Conservation (phyloP, 1,140 invertebrate species). For the Drosophila parabipectinata region DNA sequence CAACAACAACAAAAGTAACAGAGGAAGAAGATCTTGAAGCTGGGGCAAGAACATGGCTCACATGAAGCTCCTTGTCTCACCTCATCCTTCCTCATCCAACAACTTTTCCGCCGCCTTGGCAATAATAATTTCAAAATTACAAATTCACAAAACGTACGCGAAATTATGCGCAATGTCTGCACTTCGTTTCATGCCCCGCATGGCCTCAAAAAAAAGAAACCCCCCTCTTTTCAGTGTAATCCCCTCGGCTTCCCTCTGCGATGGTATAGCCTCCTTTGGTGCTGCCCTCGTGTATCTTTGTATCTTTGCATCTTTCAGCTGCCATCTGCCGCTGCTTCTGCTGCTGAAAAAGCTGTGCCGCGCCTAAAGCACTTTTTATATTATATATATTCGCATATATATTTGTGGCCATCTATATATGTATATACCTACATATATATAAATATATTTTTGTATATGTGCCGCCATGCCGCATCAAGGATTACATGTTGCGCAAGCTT, state of each 20-base stretch:
- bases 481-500: slow-evolving; percentile 56
- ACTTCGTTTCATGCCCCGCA: slow-evolving; percentile 41
- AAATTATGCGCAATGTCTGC: slow-evolving; percentile 79
- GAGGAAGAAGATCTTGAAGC: slow-evolving; percentile 1
- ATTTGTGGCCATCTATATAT: slow-evolving; percentile 14
- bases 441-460: slow-evolving; percentile 38
- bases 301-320: slow-evolving; percentile 66
- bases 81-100: slow-evolving; percentile 16
- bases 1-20: slow-evolving; percentile 24
- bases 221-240: slow-evolving; percentile 10
- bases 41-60: slow-evolving; percentile 42
- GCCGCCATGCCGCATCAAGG: slow-evolving; percentile 58
- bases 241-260: too few relatives aligned
- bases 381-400: slow-evolving; percentile 40
- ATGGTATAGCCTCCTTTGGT: slow-evolving; percentile 1
- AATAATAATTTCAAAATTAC: slow-evolving; percentile 81
- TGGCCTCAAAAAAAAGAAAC: slow-evolving; percentile 12
- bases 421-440: slow-evolving; percentile 29
- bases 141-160: slow-evolving; percentile 82
- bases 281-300: slow-evolving; percentile 19
- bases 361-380: slow-evolving; percentile 69
- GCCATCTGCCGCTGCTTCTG: slow-evolving; percentile 69
- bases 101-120: slow-evolving; percentile 35
- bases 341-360: slow-evolving; percentile 64
- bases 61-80: slow-evolving; percentile 51